Base-by-base conservation (phyloP, 2,888 invertebrate genomes). In the Gymnocheta viridis region DNA sequence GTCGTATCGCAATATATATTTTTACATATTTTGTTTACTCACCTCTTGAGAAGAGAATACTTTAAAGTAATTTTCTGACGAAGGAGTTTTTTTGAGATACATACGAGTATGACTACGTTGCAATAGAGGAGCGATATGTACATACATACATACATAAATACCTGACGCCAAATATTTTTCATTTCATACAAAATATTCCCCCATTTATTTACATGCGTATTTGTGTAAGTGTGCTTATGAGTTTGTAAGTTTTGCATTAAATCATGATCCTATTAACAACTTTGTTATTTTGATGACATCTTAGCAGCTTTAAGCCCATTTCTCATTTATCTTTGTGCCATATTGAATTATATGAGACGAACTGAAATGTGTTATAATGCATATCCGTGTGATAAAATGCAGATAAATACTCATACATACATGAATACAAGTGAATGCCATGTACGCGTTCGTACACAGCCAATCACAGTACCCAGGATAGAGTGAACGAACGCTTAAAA, bases 291-390 rank as follows among this genome's bases (percentile, higher is more conserved):
- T 66, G 64, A 79, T 79, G 79, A 79, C 64, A 79, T 79, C 72
- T 79, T 64, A 79, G 72, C 70, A 79, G 47, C 54, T 72, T 44
- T 58, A 79, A 79, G 79, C 79, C 70, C 79, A 79, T 70, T 70
- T 79, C 70, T 56, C 70, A 79, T 79, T 79, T 72, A 72, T 79
- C 62, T 64, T 72, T 79, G 79, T 79, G 56, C 47, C 70, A 81
- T 74, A 81, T 67, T 74, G 58, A 81, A 67, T 81, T 67, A 64
- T 67, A 73, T 60, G 47, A 62, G 60, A 35, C n/a, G 12, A 73
- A 29, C 60, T 60, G 22, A 44, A 44, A 44, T 44, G 44, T 44
- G n/a, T 44, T 44, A 17, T 44, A 44, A 44, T 44, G n/a, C 44
- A 44, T 17, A 3, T 44, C 3, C 3, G 4, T 38, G 38, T 38